phyloP scores from a whole-genome alignment of 2,797 vertebrate species.

The Eleutherodactylus coqui region DNA sequence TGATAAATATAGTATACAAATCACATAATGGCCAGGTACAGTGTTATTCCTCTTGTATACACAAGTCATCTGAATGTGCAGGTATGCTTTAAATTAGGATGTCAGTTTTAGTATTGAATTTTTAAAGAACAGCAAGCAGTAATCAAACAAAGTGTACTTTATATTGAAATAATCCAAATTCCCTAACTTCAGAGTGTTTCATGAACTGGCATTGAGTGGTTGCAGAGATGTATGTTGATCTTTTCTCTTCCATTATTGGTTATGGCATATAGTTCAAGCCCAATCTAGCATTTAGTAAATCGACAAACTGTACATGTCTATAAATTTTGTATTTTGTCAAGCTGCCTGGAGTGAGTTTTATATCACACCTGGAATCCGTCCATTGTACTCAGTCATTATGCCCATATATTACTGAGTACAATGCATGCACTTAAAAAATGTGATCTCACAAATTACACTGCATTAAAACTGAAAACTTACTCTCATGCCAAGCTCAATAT shows the following conservation, averaged over 20 bases:
- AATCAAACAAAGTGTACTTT: not conserved
- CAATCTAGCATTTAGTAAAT: conserved; percentile 37
- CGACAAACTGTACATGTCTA: not conserved
- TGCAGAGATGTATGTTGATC: not conserved
- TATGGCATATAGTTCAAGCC: not conserved
- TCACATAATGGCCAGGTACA: too few species aligned
- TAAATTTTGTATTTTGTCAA: conserved; percentile 69
- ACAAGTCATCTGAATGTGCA: too few species aligned
- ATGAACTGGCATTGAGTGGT: not conserved
- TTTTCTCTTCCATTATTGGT: not conserved
- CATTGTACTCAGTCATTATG: conserved; percentile 71
- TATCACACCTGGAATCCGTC: conserved; percentile 71
- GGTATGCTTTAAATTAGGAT: too few species aligned
- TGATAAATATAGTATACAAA: too few species aligned
- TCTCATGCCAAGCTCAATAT: conserved; percentile 97
- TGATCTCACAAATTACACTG: conserved; percentile 26
- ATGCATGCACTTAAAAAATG: conserved; percentile 32
- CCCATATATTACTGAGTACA: conserved; percentile 25
- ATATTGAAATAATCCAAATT: not conserved
- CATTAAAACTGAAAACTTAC: conserved; percentile 76
- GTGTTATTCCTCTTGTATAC: too few species aligned
- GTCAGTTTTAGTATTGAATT: not conserved
- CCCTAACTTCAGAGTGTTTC: not conserved
- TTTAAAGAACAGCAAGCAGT: not conserved
- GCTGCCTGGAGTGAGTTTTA: conserved; percentile 74